Evolutionary conservation across 2,113 vertebrate genomes (phyloP).

Genomic region (Clarias batrachus): DNA sequence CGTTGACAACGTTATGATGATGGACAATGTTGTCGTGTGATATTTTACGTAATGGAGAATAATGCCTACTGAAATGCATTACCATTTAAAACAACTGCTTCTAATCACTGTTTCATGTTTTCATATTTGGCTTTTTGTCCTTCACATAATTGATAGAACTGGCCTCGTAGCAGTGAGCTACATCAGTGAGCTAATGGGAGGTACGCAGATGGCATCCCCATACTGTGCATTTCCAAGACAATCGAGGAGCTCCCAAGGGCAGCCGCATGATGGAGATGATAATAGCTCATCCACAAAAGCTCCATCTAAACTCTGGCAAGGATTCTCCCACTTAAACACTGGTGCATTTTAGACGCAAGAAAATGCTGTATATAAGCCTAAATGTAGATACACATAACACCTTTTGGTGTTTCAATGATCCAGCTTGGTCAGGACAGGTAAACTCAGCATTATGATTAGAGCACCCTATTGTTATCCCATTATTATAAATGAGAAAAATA

Average conservation of each 20-base stretch:
- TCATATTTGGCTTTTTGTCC: background rate
- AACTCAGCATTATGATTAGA: background rate
- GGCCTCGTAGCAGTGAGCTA: background rate
- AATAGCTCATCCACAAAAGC: background rate
- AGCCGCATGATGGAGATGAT: slow-evolving; percentile 43
- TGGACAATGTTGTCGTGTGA: background rate
- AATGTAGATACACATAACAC: background rate
- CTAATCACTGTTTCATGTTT: background rate
- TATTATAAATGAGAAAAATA: background rate
- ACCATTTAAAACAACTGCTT: background rate
- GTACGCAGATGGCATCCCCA: slow-evolving; percentile 48
- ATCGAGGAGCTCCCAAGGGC: slow-evolving; percentile 42
- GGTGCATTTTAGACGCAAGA: background rate
- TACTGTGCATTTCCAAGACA: slow-evolving; percentile 23
- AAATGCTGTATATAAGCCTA: background rate
- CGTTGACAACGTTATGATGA: background rate
- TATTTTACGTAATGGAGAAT: background rate
- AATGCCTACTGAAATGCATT: background rate
- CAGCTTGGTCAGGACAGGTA: background rate
- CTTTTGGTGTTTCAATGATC: background rate
- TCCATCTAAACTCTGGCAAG: slow-evolving; percentile 34
- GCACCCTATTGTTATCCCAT: background rate
- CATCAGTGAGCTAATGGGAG: slow-evolving; percentile 6
- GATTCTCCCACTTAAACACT: background rate
- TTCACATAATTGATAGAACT: background rate